Evolutionary conservation across 2,113 vertebrate genomes (phyloP).

Genomic region (Pitta sordida): DNA sequence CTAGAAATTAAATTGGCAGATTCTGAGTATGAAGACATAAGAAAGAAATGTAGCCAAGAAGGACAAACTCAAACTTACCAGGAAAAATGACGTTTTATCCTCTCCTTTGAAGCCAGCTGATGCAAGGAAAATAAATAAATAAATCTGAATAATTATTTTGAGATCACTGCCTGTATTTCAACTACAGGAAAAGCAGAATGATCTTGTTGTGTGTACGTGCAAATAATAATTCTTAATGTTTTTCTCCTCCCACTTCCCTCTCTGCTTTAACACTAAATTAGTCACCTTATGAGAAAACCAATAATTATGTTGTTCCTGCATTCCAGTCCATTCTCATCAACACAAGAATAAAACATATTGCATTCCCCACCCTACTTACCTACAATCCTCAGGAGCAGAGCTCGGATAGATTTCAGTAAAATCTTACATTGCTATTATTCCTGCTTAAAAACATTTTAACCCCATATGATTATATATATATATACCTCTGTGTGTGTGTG

Average conservation of each 20-base stretch:
- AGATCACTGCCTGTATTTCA: neutral
- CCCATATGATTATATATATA: neutral
- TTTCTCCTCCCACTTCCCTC: slow-evolving; percentile 21
- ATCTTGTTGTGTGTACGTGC: neutral
- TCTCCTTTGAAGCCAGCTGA: neutral
- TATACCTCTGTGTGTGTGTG: too few species aligned
- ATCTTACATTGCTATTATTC: neutral
- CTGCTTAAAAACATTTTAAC: neutral
- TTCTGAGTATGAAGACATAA: neutral
- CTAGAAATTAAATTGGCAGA: neutral
- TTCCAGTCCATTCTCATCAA: neutral
- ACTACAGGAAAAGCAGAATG: neutral
- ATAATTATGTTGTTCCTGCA: neutral
- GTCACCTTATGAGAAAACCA: neutral
- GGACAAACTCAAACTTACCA: neutral
- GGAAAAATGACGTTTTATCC: neutral
- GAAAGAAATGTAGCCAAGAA: neutral
- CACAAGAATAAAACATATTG: neutral
- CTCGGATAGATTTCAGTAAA: neutral
- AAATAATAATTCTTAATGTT: neutral
- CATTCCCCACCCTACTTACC: neutral
- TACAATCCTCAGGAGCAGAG: neutral
- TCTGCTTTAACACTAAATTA: neutral
- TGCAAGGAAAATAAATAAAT: neutral
- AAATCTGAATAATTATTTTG: neutral